phyloP scores from a whole-genome alignment of 1,140 invertebrate genomes.

The Acromyrmex heyeri region DNA sequence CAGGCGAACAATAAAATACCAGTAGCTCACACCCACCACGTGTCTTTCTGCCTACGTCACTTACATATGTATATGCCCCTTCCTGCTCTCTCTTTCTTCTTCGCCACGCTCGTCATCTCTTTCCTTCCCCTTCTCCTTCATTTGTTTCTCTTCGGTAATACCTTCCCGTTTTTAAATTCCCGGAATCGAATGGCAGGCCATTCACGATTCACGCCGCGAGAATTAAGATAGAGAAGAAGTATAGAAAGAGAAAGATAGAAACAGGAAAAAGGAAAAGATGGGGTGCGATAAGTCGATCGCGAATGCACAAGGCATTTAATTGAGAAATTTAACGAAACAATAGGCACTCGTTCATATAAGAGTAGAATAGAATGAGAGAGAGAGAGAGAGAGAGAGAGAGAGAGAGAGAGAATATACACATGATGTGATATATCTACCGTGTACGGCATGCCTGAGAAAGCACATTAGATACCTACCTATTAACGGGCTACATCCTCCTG shows the following conservation, averaged over 20 bases:
- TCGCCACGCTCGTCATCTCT: not conserved
- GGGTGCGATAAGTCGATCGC: conserved; percentile 13
- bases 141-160: conserved; percentile 71
- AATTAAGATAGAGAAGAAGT: not conserved
- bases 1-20: conserved; percentile 77
- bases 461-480: not conserved
- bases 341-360: conserved; percentile 13
- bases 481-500: not conserved
- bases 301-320: conserved; percentile 76
- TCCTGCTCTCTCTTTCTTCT: conserved; percentile 17
- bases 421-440: conserved; percentile 28
- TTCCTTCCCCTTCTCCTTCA: conserved; percentile 23
- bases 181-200: conserved; percentile 75
- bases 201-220: conserved; percentile 67
- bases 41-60: conserved; percentile 70
- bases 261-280: conserved; percentile 40
- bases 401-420: conserved; percentile 9
- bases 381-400: conserved; percentile 15
- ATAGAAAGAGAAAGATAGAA: conserved; percentile 40
- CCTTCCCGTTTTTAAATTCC: conserved; percentile 80
- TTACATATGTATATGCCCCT: conserved; percentile 2
- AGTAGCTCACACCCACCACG: conserved; percentile 76
- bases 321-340: conserved; percentile 73
- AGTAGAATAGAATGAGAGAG: too few species aligned
- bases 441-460: not conserved